Percentiles rank a stretch among this genome's conserved stretches.
Evolutionary conservation across 2,113 vertebrate species (phyloP).

Genomic region (Steatornis caripensis): DNA sequence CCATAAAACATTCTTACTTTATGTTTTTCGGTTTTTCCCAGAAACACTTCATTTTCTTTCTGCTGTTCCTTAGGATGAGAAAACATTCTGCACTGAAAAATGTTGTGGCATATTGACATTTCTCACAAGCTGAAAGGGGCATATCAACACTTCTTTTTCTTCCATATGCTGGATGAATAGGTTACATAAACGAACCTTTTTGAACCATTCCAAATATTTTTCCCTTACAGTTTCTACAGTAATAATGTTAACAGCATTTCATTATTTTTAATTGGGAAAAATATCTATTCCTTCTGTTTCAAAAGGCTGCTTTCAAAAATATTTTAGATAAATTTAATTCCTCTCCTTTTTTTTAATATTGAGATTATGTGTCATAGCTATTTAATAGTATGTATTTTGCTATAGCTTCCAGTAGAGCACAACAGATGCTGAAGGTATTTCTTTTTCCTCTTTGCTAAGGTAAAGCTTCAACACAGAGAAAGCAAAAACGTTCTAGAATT

Average conservation of each 20-base stretch:
- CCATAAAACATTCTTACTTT: neutral
- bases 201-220: neutral
- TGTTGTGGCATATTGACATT: neutral
- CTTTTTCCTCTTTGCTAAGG: slow-evolving; percentile 27
- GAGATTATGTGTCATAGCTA: neutral
- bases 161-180: neutral
- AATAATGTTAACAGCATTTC: neutral
- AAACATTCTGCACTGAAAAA: neutral
- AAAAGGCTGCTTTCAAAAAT: neutral
- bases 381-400: neutral
- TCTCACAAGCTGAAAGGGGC: neutral
- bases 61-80: neutral
- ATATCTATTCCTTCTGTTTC: neutral
- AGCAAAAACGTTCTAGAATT: slow-evolving; percentile 42
- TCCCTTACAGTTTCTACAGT: neutral
- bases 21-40: neutral
- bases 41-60: neutral
- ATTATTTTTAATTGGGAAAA: neutral
- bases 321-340: neutral
- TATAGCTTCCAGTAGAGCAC: neutral
- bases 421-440: neutral
- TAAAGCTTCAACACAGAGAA: slow-evolving; percentile 46
- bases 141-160: neutral
- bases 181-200: neutral
- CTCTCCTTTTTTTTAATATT: neutral